These are phyloP conservation scores for Pachydiplax longipennis DNA, from an alignment of 2,888 invertebrate genomes.

Conservation along the genomic window DNA sequence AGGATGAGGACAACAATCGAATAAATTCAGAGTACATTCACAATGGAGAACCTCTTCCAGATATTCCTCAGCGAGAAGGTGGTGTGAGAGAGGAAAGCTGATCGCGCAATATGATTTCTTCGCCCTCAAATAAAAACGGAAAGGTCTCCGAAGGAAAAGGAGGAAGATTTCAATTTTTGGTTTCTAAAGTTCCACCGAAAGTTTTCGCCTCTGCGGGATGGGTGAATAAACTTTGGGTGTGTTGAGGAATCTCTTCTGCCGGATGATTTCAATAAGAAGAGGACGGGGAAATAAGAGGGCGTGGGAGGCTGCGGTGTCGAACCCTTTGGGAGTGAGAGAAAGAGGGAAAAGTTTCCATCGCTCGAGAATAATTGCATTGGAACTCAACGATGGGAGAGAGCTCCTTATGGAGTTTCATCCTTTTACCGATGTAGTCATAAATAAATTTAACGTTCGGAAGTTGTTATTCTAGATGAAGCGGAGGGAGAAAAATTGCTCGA, in stretches of 20 bases:
- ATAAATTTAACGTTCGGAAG: background rate
- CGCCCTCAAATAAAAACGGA: background rate
- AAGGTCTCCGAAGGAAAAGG: background rate
- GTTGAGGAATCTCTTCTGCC: background rate
- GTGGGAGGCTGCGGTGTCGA: background rate
- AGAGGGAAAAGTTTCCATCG: background rate
- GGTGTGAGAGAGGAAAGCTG: background rate
- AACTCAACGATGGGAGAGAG: background rate
- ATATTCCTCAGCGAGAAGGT: background rate
- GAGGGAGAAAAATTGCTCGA: background rate
- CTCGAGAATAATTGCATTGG: background rate
- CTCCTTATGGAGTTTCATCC: background rate
- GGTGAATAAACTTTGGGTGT: background rate
- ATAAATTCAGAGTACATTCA: background rate
- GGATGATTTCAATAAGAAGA: background rate
- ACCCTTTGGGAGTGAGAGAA: background rate
- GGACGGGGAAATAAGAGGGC: background rate
- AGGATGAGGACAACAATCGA: background rate
- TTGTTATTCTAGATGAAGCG: background rate
- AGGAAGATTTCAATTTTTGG: background rate
- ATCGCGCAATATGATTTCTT: background rate
- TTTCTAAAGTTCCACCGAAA: background rate
- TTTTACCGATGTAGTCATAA: constrained; percentile 1
- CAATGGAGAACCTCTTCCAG: background rate
- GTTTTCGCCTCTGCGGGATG: background rate